These are phyloP conservation scores for Paracyprichromis sp. DNA, from an alignment of 2,113 vertebrate species.

Conservation along the genomic window DNA sequence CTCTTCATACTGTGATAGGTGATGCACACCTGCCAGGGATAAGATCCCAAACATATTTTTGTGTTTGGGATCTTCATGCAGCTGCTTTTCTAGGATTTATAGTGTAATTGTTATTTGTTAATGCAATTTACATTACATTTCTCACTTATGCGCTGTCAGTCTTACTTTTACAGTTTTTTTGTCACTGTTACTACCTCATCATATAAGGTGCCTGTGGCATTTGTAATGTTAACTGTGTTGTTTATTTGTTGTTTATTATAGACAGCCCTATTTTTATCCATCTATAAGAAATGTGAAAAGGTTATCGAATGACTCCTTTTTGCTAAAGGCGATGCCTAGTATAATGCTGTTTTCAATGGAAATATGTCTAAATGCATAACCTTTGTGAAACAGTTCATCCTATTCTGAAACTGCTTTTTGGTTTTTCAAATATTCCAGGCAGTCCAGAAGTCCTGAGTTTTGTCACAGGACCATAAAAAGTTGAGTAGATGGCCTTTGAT, in stretches of 20 bases:
- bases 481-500: not conserved
- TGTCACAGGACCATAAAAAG: not conserved
- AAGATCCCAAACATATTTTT: not conserved
- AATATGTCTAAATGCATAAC: not conserved
- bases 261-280: not conserved
- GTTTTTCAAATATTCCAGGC: not conserved
- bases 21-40: not conserved
- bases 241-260: not conserved
- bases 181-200: not conserved
- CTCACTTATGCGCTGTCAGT: not conserved
- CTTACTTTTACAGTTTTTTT: not conserved
- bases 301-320: not conserved
- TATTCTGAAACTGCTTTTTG: not conserved
- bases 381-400: not conserved
- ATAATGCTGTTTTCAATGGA: not conserved
- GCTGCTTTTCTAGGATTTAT: not conserved
- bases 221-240: not conserved
- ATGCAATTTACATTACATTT: not conserved
- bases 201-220: not conserved
- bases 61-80: not conserved
- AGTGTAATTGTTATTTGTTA: not conserved
- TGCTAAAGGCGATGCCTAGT: not conserved
- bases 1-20: not conserved
- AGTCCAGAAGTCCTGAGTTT: not conserved
- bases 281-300: not conserved